Evolutionary conservation across 2,113 vertebrate genomes (phyloP), one percentile per base, ranked within the genome.

Genomic region (Orientallactaga bullata): DNA sequence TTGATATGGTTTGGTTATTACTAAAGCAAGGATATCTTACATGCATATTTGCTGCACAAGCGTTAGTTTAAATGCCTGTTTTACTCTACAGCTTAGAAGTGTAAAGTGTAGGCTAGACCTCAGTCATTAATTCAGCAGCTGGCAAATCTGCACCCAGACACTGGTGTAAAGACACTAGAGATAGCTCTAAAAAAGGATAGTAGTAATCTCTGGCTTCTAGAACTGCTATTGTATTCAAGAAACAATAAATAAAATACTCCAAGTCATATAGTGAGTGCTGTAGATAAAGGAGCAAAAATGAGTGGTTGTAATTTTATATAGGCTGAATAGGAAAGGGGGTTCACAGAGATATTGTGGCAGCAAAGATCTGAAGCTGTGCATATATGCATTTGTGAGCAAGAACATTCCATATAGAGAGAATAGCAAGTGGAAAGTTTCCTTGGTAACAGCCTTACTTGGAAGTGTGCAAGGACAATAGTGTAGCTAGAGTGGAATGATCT

Each of bases 1-100:
- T 92, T 88, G 93, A 81, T 79, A 85, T 65, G 18, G 47, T 87
- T 95, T 95, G 30, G 76, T 82, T 76, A 73, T 16, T 88, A 37
- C 8, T 26, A 85, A 83, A 76, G 35, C 82, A 58, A 77, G 71
- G 61, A n/a, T 58, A 23, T 72, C 66, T 63, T 72, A 0, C 61
- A 77, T 17, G 3, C n/a, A 61, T 88, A 35, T 77, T 89, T 78
- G 8, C 61, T 10, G 26, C 23, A 69, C 2, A 60, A 24, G 28
- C 7, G 79, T 39, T 35, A 79, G 24, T 83, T 26, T 63, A 65
- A 17, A 6, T 84, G 3, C 20, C 66, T 88, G 15, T n/a, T 74
- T 79, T 63, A 26, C 20, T 58, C 87, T 77, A 32, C 69, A 68
- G 72, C 26, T 79, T 83, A 61, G 65, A 72, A 92, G 60, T 79